Conservation (phyloP, 2,888 invertebrate species). For the Ceramica pisi region DNA sequence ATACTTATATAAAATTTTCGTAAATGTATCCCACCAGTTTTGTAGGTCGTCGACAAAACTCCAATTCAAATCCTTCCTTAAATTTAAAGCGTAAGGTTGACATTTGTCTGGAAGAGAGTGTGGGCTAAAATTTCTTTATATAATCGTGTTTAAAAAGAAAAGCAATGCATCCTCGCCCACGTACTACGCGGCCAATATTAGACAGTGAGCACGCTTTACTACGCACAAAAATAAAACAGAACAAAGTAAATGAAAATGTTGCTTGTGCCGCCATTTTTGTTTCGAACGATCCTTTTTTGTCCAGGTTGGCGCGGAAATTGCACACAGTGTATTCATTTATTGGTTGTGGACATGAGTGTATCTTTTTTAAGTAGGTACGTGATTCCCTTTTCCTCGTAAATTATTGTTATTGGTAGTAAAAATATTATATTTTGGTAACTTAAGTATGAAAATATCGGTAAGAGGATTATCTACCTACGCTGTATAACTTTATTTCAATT, state of each 20-base stretch:
- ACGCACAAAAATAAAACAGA: slow-evolving; percentile 68
- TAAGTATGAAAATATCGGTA: slow-evolving; percentile 8
- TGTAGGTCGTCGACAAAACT: slow-evolving; percentile 53
- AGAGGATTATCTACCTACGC: slow-evolving; percentile 29
- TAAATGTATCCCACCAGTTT: slow-evolving; percentile 47
- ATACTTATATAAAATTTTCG: slow-evolving; percentile 41
- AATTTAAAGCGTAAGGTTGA: slow-evolving; percentile 45
- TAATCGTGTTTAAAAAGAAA: slow-evolving; percentile 73
- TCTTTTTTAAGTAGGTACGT: slow-evolving; percentile 1
- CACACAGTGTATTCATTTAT: slow-evolving; percentile 40
- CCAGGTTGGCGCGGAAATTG: slow-evolving; percentile 7
- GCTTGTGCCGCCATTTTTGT: slow-evolving; percentile 36
- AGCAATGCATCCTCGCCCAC: slow-evolving; percentile 77
- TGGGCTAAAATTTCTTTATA: slow-evolving; percentile 66
- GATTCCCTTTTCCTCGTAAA: background rate
- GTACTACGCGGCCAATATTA: slow-evolving; percentile 71
- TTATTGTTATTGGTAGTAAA: slow-evolving; percentile 18
- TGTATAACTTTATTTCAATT: background rate
- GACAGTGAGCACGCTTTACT: slow-evolving; percentile 68
- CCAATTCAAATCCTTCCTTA: slow-evolving; percentile 25
- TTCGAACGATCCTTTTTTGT: slow-evolving; percentile 39
- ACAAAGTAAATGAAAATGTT: slow-evolving; percentile 62
- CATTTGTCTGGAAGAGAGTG: slow-evolving; percentile 46
- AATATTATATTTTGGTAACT: slow-evolving; percentile 20
- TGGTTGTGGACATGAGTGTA: background rate